phyloP scores from a whole-genome alignment of 2,113 vertebrate species.

The Rhinoptilus africanus region DNA sequence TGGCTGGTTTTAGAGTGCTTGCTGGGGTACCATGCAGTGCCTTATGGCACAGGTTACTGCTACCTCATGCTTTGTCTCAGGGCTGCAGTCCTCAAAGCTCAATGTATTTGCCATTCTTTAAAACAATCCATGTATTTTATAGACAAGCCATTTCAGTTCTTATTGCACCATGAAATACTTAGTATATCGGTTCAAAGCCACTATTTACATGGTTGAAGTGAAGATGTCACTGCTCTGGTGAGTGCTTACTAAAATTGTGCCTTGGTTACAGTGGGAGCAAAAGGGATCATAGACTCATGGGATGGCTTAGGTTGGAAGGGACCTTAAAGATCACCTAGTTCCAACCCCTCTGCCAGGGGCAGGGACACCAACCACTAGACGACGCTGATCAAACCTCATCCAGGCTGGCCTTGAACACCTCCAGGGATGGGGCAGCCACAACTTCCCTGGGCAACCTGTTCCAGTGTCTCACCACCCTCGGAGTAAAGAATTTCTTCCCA shows the following conservation, averaged over 20 bases:
- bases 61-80: background rate
- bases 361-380: background rate
- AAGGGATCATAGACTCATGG: background rate
- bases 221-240: background rate
- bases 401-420: background rate
- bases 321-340: background rate
- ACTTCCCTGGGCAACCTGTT: background rate
- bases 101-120: background rate
- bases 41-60: background rate
- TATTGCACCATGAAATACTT: background rate
- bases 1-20: background rate
- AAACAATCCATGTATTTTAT: background rate
- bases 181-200: background rate
- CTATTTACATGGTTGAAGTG: background rate
- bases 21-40: background rate
- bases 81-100: background rate
- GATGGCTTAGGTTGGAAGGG: background rate
- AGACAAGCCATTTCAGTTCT: background rate
- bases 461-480: background rate
- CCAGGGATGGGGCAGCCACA: background rate
- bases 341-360: background rate
- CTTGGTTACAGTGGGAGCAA: background rate
- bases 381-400: background rate
- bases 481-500: background rate
- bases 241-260: background rate